phyloP scores from a whole-genome alignment of 2,888 invertebrate genomes.

The Macrophya alboannulata region DNA sequence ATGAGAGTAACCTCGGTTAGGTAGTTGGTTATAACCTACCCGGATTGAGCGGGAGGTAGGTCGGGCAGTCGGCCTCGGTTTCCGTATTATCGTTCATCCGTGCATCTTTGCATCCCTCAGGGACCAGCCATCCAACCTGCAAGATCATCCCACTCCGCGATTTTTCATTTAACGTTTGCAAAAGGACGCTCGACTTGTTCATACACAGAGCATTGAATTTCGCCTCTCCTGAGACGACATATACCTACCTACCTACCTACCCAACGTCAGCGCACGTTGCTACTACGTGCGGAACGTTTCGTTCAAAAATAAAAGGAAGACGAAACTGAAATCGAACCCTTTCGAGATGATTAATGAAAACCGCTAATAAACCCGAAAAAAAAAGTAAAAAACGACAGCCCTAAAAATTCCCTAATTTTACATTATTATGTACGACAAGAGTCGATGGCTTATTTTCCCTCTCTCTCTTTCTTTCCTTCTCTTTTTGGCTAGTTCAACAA shows the following conservation, averaged over 20 bases:
- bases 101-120: constrained; percentile 49
- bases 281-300: no score
- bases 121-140: constrained; percentile 24
- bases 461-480: not conserved
- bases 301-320: no score
- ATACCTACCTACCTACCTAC: no score
- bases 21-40: not conserved
- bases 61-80: not conserved
- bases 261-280: no score
- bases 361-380: not conserved
- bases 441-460: not conserved
- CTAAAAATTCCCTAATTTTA: no score
- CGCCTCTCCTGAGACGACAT: not conserved
- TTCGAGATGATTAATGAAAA: not conserved
- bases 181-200: constrained; percentile 19
- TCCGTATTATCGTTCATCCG: constrained; percentile 42
- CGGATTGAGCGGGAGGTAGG: no score
- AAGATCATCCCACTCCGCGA: constrained; percentile 40
- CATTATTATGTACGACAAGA: not conserved
- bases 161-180: constrained; percentile 2
- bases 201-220: not conserved
- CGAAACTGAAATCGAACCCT: not conserved
- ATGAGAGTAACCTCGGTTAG: not conserved
- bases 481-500: not conserved
- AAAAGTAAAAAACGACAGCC: no score